Conservation (phyloP, 2,888 invertebrate genomes). For the Drosophila acutilabella region DNA sequence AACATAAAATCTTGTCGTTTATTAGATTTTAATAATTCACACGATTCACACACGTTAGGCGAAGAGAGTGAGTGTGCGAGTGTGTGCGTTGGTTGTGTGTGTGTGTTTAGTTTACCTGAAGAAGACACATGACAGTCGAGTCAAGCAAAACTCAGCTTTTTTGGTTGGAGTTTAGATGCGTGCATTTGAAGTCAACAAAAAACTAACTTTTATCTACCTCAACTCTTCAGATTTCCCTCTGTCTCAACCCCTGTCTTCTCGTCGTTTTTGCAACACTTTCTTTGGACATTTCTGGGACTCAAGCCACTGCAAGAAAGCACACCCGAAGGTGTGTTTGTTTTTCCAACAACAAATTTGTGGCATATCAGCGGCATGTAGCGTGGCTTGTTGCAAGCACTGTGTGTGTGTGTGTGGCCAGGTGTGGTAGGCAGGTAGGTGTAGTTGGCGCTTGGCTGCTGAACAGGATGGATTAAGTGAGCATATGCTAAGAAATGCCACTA, state of each 20-base stretch:
- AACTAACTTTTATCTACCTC: conserved; percentile 71
- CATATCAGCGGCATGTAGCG: conserved; percentile 78
- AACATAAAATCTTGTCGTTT: conserved; percentile 84
- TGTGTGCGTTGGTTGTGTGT: conserved; percentile 17
- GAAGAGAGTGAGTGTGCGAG: conserved; percentile 9
- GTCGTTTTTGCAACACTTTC: conserved; percentile 30
- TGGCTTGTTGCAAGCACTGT: conserved; percentile 51
- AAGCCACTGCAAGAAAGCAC: conserved; percentile 61
- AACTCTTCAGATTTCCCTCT: not conserved
- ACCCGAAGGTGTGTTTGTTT: conserved; percentile 81
- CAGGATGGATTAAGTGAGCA: conserved; percentile 51
- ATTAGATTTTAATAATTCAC: conserved; percentile 85
- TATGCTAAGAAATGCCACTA: conserved; percentile 64
- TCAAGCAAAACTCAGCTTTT: conserved; percentile 23
- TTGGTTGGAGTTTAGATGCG: conserved; percentile 38
- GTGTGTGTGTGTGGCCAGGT: conserved; percentile 24
- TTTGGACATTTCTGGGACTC: conserved; percentile 18
- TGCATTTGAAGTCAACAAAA: conserved; percentile 78
- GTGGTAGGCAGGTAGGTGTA: not conserved
- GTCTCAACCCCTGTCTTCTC: conserved; percentile 5
- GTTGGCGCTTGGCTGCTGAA: not conserved
- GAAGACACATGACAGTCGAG: conserved; percentile 71
- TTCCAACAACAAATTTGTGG: conserved; percentile 73
- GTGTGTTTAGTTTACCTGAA: conserved; percentile 45
- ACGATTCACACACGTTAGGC: conserved; percentile 61